Base-by-base conservation (phyloP, 2,113 vertebrate species). In the Catharus minimus region DNA sequence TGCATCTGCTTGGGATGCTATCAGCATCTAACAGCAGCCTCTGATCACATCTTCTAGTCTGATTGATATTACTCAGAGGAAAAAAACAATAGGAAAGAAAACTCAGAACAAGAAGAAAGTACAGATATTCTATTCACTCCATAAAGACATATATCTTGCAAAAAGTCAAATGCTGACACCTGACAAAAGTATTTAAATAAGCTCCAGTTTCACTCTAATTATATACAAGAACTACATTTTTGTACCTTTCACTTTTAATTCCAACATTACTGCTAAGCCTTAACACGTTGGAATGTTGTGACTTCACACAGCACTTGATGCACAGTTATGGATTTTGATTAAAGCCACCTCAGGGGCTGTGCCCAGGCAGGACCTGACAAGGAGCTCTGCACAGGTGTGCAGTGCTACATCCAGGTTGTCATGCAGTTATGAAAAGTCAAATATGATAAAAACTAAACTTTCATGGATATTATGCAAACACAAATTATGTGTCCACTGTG, bases 81-180 rank as follows among this genome's bases (percentile, higher is more conserved):
- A 68, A 92, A 80, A 90, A 88, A 73, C 57, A 36, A 56, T 1
- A 13, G 50, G 18, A 52, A 71, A 84, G 44, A 86, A 67, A 57
- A 50, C 24, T 84, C 66, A 33, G 55, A 72, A 72, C 20, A 92
- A 57, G 4, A 43, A 86, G 58, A 50, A 65, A 17, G 7, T 56
- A 36, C 4, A 86, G 69, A 44, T 58, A 74, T 33, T 80, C 46
- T 52, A 62, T 53, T 76, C 33, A 39, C 26, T 33, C 12, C 36
- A 44, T 19, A 38, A 82, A 64, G 58, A 76, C 11, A 20, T 13
- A 1, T 12, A 62, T 27, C 55, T 41, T 85, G 43, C 60, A 76
- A 87, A 83, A 90, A 85, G 62, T 62, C 78, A 89, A 85, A 85
- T 24, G 27, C 12, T 73, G 93, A 64, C 58, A 81, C 47, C n/a